A percentile compares a stretch with the other conserved stretches of the same genome.
Evolutionary conservation across 2,888 invertebrate genomes (phyloP).

Genomic region (Pristionchus arcanus): DNA sequence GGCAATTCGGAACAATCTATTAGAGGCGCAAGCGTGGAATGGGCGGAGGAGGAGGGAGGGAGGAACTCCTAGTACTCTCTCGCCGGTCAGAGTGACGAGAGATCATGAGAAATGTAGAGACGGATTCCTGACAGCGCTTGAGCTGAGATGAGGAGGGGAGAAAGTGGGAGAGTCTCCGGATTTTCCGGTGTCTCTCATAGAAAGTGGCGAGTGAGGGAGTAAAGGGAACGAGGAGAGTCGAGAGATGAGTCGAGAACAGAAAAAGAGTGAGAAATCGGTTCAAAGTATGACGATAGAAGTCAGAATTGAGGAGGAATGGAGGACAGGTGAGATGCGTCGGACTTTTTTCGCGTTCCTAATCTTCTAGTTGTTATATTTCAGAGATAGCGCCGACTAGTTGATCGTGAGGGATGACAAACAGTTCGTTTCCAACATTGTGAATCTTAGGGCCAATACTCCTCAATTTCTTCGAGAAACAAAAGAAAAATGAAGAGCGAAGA

Average conservation of each 20-base stretch:
- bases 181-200: neutral
- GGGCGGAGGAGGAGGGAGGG: constrained; percentile 17
- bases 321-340: neutral
- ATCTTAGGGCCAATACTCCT: too few species aligned
- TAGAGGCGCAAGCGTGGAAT: constrained; percentile 6
- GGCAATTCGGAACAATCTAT: constrained; percentile 36
- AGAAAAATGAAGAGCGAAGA: too few species aligned
- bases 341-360: too few species aligned
- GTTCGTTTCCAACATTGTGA: too few species aligned
- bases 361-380: too few species aligned
- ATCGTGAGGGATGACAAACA: too few species aligned
- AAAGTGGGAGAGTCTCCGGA: neutral
- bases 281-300: neutral
- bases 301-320: neutral
- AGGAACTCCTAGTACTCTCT: neutral
- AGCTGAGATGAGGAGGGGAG: neutral
- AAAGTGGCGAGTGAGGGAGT: neutral
- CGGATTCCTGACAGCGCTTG: too few species aligned
- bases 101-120: neutral
- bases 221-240: too few species aligned
- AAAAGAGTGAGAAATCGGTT: constrained; percentile 14
- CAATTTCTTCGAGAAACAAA: too few species aligned
- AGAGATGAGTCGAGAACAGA: neutral
- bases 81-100: neutral
- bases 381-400: too few species aligned